Evolutionary conservation across 2,888 invertebrate genomes (phyloP).

Genomic region (Itoplectis maculator): DNA sequence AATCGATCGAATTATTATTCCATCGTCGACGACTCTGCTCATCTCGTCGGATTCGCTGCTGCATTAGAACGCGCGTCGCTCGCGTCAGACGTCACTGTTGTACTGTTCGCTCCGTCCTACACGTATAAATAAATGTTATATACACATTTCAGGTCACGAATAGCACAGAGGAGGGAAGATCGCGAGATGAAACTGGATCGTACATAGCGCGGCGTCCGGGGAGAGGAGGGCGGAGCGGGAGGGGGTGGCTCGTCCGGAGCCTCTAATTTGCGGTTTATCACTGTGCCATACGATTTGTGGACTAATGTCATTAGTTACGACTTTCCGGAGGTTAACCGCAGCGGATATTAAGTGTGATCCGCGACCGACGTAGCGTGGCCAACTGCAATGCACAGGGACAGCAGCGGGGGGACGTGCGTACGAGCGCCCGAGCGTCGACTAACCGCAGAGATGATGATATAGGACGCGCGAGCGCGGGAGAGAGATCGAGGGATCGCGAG

Average conservation of each 20-base stretch:
- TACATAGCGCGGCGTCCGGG: slow-evolving; percentile 15
- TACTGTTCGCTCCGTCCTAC: slow-evolving; percentile 11
- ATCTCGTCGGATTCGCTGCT: slow-evolving; percentile 31
- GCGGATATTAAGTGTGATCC: slow-evolving; percentile 65
- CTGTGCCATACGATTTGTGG: slow-evolving; percentile 56
- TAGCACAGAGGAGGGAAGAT: slow-evolving; percentile 1
- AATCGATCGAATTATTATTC: slow-evolving; percentile 52
- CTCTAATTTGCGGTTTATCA: slow-evolving; percentile 65
- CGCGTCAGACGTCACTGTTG: slow-evolving; percentile 10
- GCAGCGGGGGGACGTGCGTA: slow-evolving; percentile 3
- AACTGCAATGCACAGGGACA: slow-evolving; percentile 41
- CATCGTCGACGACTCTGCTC: slow-evolving; percentile 42
- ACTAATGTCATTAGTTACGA: slow-evolving; percentile 61
- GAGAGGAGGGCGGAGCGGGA: neutral
- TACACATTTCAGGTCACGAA: neutral
- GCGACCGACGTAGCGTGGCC: slow-evolving; percentile 41
- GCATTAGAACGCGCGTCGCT: slow-evolving; percentile 17
- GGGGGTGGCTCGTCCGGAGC: neutral
- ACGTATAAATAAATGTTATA: neutral
- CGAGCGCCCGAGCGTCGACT: slow-evolving; percentile 11
- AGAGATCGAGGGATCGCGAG: neutral
- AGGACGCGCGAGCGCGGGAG: neutral
- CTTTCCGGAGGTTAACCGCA: slow-evolving; percentile 61
- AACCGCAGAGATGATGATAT: neutral
- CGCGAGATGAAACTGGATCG: slow-evolving; percentile 9